Percentiles rank a stretch among this genome's conserved stretches.
phyloP scores from a whole-genome alignment of 2,113 vertebrate species.

The Nematolebias whitei region DNA sequence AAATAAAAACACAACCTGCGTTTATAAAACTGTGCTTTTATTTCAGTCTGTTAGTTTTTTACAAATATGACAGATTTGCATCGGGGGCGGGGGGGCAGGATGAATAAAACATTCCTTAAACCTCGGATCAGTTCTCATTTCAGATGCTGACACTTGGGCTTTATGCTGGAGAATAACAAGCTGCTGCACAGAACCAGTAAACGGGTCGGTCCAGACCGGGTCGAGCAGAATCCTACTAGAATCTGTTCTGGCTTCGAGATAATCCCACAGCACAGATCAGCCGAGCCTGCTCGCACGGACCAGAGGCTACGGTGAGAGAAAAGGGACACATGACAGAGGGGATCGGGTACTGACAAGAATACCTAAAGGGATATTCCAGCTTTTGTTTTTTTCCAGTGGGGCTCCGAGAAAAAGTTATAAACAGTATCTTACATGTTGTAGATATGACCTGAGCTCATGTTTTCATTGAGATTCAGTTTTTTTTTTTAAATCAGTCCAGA shows the following conservation, averaged over 20 bases:
- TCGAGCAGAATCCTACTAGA: constrained; percentile 85
- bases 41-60: constrained; percentile 63
- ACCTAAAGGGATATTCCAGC: too few relatives aligned
- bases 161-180: constrained; percentile 35
- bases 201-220: constrained; percentile 74
- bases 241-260: constrained; percentile 85
- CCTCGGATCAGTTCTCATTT: constrained; percentile 46
- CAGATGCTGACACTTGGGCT: constrained; percentile 45
- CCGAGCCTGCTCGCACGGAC: constrained; percentile 87
- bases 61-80: constrained; percentile 65
- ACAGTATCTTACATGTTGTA: too few relatives aligned
- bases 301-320: constrained; percentile 83
- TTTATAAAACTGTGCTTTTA: constrained; percentile 70
- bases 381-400: too few relatives aligned
- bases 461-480: too few relatives aligned
- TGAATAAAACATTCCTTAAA: constrained; percentile 63
- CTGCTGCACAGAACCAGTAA: constrained; percentile 45
- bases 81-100: constrained; percentile 30
- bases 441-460: too few relatives aligned
- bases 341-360: too few relatives aligned
- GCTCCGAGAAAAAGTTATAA: too few relatives aligned
- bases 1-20: constrained; percentile 24
- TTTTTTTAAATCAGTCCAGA: too few relatives aligned
- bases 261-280: constrained; percentile 85
- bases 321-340: not conserved